Conservation (phyloP, 2,888 invertebrate genomes). For the Rhopalosiphum nymphaeae region DNA sequence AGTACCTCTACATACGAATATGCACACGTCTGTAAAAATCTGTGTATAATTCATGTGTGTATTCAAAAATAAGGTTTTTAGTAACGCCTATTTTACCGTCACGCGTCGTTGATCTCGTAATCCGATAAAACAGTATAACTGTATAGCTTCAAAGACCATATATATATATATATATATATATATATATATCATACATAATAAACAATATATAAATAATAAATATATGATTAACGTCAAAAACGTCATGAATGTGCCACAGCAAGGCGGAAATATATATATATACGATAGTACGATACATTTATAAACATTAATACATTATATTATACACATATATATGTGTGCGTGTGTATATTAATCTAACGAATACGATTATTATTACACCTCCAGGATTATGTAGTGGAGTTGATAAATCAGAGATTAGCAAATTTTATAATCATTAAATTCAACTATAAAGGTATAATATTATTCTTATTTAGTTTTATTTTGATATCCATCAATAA, state of each 20-base stretch:
- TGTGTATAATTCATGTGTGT: not conserved
- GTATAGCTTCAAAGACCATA: not conserved
- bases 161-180: not conserved
- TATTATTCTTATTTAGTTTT: not conserved
- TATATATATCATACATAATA: not conserved
- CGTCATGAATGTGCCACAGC: not conserved
- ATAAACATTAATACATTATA: not conserved
- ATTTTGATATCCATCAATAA: not conserved
- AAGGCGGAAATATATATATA: not conserved
- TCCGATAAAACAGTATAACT: slow-evolving; percentile 2
- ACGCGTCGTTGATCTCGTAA: not conserved
- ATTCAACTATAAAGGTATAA: not conserved
- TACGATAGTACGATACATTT: not conserved
- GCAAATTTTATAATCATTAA: not conserved
- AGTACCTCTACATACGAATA: not conserved
- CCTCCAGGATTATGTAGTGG: not conserved
- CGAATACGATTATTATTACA: not conserved
- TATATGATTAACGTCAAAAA: slow-evolving; percentile 5
- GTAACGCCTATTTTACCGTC: slow-evolving; percentile 28
- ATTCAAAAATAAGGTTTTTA: slow-evolving; percentile 7
- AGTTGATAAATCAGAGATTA: not conserved
- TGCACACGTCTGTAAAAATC: not conserved
- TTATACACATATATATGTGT: not conserved
- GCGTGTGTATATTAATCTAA: not conserved
- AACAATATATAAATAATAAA: slow-evolving; percentile 3